phyloP scores from a whole-genome alignment of 2,113 vertebrate genomes.

The Anguilla rostrata region DNA sequence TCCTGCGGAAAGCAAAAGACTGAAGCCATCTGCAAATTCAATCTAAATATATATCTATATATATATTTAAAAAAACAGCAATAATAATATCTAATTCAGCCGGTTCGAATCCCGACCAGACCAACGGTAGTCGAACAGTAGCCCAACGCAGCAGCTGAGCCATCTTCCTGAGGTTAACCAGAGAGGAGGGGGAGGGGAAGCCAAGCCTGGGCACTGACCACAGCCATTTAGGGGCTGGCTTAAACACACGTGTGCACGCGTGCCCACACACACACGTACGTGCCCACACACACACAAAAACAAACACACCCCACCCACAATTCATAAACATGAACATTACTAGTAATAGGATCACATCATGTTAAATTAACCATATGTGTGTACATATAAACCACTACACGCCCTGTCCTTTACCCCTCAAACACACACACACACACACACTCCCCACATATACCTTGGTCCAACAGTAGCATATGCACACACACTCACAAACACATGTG shows the following conservation, averaged over 20 bases:
- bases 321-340: not conserved
- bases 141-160: not conserved
- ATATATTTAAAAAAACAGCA: not conserved
- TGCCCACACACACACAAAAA: not conserved
- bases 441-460: not conserved
- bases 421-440: slow-evolving; percentile 11
- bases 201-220: not conserved
- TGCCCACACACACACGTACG: not conserved
- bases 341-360: not conserved
- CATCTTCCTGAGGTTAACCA: slow-evolving; percentile 7
- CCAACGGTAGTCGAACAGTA: not conserved
- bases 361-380: not conserved
- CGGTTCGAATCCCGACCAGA: not conserved
- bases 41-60: not conserved
- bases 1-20: not conserved
- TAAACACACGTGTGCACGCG: not conserved
- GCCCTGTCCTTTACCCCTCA: not conserved
- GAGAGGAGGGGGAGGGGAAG: not conserved
- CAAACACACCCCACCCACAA: not conserved
- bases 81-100: not conserved
- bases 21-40: slow-evolving; percentile 3
- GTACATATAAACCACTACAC: not conserved
- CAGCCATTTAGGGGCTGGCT: not conserved
- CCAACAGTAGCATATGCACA: slow-evolving; percentile 50
- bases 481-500: slow-evolving; percentile 32